A percentile compares a stretch with the other conserved stretches of the same genome.
These are phyloP conservation scores for Pipra filicauda DNA, from an alignment of 2,113 vertebrate species.

Conservation along the genomic window DNA sequence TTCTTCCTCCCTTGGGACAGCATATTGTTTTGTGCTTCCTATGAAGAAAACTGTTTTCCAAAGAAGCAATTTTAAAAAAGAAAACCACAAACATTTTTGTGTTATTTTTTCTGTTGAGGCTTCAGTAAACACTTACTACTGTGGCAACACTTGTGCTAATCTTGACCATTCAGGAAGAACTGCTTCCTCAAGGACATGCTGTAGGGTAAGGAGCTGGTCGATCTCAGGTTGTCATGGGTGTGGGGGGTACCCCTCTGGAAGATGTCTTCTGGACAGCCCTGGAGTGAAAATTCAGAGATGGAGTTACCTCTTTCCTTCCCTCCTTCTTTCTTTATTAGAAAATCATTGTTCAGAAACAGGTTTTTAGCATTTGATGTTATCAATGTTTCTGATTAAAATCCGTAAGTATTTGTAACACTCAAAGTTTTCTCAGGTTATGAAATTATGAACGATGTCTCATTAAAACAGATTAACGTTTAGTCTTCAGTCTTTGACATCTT, in stretches of 20 bases:
- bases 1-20: constrained; percentile 54
- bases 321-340: neutral
- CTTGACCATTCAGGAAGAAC: neutral
- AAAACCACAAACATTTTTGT: constrained; percentile 28
- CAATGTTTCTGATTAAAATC: neutral
- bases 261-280: neutral
- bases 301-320: neutral
- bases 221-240: neutral
- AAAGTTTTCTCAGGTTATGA: neutral
- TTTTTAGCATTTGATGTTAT: neutral
- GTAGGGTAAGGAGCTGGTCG: neutral
- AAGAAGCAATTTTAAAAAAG: neutral
- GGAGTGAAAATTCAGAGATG: neutral
- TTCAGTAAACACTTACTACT: neutral
- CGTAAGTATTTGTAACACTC: neutral
- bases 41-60: constrained; percentile 16
- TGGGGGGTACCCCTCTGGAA: neutral
- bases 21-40: constrained; percentile 61
- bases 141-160: neutral
- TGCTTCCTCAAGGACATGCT: neutral
- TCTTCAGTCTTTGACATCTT: neutral
- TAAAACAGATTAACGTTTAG: neutral
- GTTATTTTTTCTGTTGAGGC: neutral
- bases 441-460: neutral
- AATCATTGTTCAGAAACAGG: neutral